Evolutionary conservation across 2,888 invertebrate species (phyloP).

Genomic region (Gymnosoma rotundatum): DNA sequence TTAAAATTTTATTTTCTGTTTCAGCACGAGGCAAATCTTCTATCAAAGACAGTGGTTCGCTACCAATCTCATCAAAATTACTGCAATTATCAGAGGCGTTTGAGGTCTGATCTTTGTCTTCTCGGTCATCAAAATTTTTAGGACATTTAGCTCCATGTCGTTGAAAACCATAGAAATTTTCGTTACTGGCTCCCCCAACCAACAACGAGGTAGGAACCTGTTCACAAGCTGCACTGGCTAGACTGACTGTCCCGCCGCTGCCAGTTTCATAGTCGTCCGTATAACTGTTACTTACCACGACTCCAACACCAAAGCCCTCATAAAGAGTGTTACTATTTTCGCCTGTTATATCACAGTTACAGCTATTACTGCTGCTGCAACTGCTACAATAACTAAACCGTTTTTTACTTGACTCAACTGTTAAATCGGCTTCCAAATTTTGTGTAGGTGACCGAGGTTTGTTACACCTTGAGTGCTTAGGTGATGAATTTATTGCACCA

Average conservation of each 20-base stretch:
- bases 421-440: conserved; percentile 41
- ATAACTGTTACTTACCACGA: conserved; percentile 78
- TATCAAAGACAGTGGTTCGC: conserved; percentile 28
- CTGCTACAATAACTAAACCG: conserved; percentile 71
- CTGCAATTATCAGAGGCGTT: conserved; percentile 71
- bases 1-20: conserved; percentile 50
- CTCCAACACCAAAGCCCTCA: conserved; percentile 75
- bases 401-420: conserved; percentile 33
- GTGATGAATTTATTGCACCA: conserved; percentile 22
- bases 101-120: conserved; percentile 25
- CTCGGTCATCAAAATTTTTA: conserved; percentile 6
- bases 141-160: conserved; percentile 26
- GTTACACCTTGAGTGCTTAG: conserved; percentile 31
- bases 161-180: conserved; percentile 4
- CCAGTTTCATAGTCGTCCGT: conserved; percentile 75
- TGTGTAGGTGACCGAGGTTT: conserved; percentile 31
- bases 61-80: conserved; percentile 68
- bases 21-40: conserved; percentile 39
- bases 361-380: conserved; percentile 79
- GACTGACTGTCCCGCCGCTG: conserved; percentile 48
- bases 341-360: conserved; percentile 80
- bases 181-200: neutral
- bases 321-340: conserved; percentile 78
- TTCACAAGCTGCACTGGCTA: conserved; percentile 18
- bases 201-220: neutral